Base-by-base conservation (phyloP, 1,140 invertebrate genomes). In the Lordiphosa mommai region DNA sequence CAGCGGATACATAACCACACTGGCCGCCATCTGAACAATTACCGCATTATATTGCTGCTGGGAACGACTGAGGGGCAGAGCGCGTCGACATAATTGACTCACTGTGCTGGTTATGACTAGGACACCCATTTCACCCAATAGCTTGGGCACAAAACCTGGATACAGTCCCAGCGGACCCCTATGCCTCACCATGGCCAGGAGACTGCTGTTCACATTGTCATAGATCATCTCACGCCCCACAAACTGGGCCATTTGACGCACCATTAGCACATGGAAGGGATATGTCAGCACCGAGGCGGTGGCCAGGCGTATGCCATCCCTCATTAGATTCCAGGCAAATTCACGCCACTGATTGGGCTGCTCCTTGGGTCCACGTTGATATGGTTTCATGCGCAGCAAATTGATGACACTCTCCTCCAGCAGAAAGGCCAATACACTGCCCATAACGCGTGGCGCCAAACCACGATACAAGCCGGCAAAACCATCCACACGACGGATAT, bases 161-260 rank as follows among this genome's bases (percentile, higher is more conserved):
- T 70, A 80, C 9, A 80, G 52, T 1, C 70, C 74, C 0, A 13
- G 4, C 3, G 13, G 1, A 0, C 74, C 74, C 0, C 61, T 57
- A 0, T 38, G 27, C 0, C 7, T 7, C 0, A 55, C 2, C 0
- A 61, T 14, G 1, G 37, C 8, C 7, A 30, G 29, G 5, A 71
- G 2, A 4, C 65, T 59, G 29, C 23, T 10, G 2, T 14, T 7
- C 0, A 74, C 0, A 1, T 37, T 44, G 0, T 8, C 34, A 4
- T 82, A 80, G 17, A 48, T 23, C 0, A 34, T 0, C 12, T 80
- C 74, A 0, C 53, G 33, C 1, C 74, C 74, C 1, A 80, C 61
- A 1, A 82, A 82, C 34, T 74, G 65, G 1, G 70, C 74, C 34
- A 82, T 61, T 32, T 80, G 74, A 6, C 74, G 74, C 16, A 74